Evolutionary conservation across 2,113 vertebrate genomes (phyloP).

Genomic region (Brachyhypopomus occidentalis): DNA sequence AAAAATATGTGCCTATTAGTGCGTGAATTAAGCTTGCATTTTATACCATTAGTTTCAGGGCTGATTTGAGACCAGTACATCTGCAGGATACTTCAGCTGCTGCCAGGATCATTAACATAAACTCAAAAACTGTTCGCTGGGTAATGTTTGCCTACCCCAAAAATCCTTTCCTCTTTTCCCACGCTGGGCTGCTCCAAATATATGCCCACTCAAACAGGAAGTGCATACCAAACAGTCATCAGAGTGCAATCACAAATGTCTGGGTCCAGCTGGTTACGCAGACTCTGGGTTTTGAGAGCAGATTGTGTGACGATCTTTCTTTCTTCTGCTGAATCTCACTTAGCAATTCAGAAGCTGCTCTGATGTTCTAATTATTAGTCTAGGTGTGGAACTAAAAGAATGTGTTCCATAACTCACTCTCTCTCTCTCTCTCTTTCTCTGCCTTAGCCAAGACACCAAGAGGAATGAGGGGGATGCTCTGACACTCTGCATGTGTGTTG

Average conservation of each 20-base stretch:
- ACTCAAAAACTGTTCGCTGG: background rate
- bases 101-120: background rate
- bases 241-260: background rate
- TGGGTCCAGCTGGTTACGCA: background rate
- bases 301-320: background rate
- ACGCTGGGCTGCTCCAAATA: constrained; percentile 6
- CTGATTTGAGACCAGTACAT: background rate
- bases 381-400: background rate
- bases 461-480: constrained; percentile 6
- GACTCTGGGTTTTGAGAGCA: background rate
- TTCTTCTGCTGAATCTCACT: no score
- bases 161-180: constrained; percentile 3
- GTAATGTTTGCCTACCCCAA: no score
- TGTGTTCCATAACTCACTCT: constrained; percentile 19
- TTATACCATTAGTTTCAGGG: no score
- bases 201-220: constrained; percentile 1
- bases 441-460: background rate
- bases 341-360: background rate
- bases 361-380: constrained; percentile 18
- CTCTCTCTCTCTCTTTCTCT: background rate
- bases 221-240: constrained; percentile 12
- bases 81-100: background rate
- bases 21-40: background rate
- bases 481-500: constrained; percentile 9
- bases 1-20: background rate